A percentile compares a stretch with the other conserved stretches of the same genome.
Conservation (phyloP, 2,888 invertebrate genomes). For the Limnephilus rhombicus region DNA sequence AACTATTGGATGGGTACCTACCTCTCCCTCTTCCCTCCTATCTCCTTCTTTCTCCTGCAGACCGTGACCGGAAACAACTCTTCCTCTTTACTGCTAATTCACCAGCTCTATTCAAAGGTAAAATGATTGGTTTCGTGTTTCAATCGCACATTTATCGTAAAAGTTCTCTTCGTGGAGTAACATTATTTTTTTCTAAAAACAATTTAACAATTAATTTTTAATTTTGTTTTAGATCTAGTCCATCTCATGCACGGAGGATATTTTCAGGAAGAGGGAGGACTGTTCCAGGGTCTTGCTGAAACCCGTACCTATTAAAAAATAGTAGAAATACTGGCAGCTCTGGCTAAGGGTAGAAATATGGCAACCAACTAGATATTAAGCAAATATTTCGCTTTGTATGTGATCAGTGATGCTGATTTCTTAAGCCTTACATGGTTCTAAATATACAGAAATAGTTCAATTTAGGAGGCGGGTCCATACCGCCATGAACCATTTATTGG, state of each 20-base stretch:
- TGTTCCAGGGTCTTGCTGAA: not conserved
- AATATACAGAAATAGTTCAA: not conserved
- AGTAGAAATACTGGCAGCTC: not conserved
- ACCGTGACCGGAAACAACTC: slow-evolving; percentile 43
- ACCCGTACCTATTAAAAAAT: not conserved
- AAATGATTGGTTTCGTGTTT: not conserved
- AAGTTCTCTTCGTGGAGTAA: not conserved
- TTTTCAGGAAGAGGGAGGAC: not conserved
- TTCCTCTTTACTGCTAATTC: not conserved
- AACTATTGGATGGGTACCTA: slow-evolving; percentile 28
- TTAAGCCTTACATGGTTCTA: not conserved
- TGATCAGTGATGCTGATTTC: not conserved
- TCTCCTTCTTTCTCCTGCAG: slow-evolving; percentile 19
- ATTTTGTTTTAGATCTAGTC: no score
- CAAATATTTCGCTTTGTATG: not conserved
- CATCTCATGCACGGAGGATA: not conserved
- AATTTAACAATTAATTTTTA: no score
- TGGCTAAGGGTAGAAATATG: not conserved
- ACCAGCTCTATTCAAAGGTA: not conserved
- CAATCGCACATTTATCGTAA: not conserved
- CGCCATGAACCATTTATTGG: no score
- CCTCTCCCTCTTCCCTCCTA: not conserved
- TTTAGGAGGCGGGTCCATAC: no score
- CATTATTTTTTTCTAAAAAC: not conserved
- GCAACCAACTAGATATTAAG: not conserved